Evolutionary conservation across 2,888 invertebrate genomes (phyloP), one percentile per base, ranked within the genome.

Genomic region (Luffia ferchaultella): DNA sequence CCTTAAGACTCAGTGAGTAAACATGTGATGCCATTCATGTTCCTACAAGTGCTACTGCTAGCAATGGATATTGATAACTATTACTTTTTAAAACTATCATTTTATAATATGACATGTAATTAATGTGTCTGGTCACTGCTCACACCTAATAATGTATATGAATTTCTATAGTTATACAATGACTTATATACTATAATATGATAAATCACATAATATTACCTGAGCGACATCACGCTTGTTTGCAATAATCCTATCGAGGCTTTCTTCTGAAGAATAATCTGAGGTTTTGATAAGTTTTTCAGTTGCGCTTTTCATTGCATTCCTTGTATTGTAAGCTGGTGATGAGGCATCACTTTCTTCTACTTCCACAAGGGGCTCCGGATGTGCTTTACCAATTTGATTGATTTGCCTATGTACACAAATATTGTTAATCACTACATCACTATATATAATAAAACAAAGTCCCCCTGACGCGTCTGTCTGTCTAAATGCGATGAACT

Each of bases 261-360:
- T 78, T 50, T 80, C 82, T 46, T 78, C 77, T 0, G 82, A 77
- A 1, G 88, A 89, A 68, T 89, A 90, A 63, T 90, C 89, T 1
- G 89, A 89, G 42, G 88, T 85, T 65, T 84, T 79, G 55, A 76
- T 57, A 50, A 68, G 70, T 42, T 69, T 67, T 40, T 76, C 70
- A 1, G 57, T 62, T 47, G 55, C 58, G 48, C 53, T 56, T 56
- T 67, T 73, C 18, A 63, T 64, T 1, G 73, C 68, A 15, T 63
- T 67, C 16, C 83, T 63, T 0, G 78, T 79, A 50, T 72, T 67
- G 52, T 76, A 68, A 12, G 67, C 65, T 1, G 67, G 73, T 9
- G 67, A 66, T 2, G 65, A 61, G 1, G 62, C 59, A 50, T 63
- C 62, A 20, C 67, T 66, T 18, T 71, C 70, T 12, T 65, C 67